Evolutionary conservation across 1,140 invertebrate genomes (phyloP), one percentile per base, ranked within the genome.

Genomic region (Camponotus pennsylvanicus): DNA sequence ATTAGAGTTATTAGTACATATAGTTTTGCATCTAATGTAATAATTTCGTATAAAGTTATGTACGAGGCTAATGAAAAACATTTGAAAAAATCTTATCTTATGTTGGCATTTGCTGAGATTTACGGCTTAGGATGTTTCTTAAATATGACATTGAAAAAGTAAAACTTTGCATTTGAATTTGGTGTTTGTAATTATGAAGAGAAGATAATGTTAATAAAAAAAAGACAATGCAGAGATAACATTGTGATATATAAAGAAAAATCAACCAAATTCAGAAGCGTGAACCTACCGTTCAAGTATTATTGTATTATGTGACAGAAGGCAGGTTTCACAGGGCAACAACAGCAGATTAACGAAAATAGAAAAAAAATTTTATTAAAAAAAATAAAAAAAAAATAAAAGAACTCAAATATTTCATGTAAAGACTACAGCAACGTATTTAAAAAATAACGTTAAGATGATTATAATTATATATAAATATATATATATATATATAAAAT

Each of bases 301-400:
- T 95, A 95, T 93, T 95, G 93, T 94, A 94, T 95, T 95, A 94
- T 94, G 94, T 94, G 94, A 95, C 94, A 95, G 94, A 95, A 95
- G 94, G 94, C 94, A 95, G 94, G 95, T 95, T 95, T 95, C 95
- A 95, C 94, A 93, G 95, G 94, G 94, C 95, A 95, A 95, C 95
- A 95, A 95, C 92, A 94, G 92, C 93, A 94, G 89, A 95, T 95
- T 91, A 92, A 95, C 90, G 93, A 94, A 92, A 92, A 93, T 94
- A 94, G 91, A 91, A 93, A 91, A 27, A 89, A 92, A 94, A 94
- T 93, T 94, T 94, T 95, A 95, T 93, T 93, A 90, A 94, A 92
- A 92, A 94, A 91, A 85, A 92, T 42, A 89, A 92, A 92, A 91
- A 91, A 92, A 93, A 92, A 88, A 52, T 4, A 4, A 52, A 52